Evolutionary conservation across 2,797 vertebrate genomes (phyloP).

Genomic region (Enteromius trimaculatus): DNA sequence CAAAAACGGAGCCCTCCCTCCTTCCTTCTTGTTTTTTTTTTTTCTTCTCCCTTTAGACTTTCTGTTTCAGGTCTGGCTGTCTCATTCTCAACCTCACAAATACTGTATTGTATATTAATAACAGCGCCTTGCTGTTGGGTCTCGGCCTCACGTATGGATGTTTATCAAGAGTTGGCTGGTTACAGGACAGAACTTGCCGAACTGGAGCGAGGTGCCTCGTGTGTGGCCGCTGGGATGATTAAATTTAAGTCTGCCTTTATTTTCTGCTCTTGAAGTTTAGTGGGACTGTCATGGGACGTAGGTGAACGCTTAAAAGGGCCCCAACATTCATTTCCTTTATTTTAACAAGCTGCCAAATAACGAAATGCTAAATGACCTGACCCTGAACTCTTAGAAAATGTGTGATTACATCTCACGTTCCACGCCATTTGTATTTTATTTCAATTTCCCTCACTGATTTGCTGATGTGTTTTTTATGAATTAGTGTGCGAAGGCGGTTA

Average conservation of each 20-base stretch:
- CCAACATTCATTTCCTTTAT: constrained; percentile 30
- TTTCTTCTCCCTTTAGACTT: constrained; percentile 16
- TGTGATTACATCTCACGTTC: constrained; percentile 38
- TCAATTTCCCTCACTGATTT: constrained; percentile 23
- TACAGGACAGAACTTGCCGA: constrained; percentile 53
- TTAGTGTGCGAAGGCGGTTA: neutral
- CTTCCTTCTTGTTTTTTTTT: constrained; percentile 26
- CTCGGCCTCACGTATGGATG: constrained; percentile 60
- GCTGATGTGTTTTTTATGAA: constrained; percentile 21
- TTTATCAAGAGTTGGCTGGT: constrained; percentile 58
- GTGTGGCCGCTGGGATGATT: constrained; percentile 61
- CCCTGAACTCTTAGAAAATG: constrained; percentile 26
- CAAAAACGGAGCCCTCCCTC: constrained; percentile 16
- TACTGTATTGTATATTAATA: constrained; percentile 59
- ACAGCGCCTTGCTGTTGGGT: constrained; percentile 50
- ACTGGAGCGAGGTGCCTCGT: constrained; percentile 47
- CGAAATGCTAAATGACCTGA: constrained; percentile 29
- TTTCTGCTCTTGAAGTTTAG: constrained; percentile 50
- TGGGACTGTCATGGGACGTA: constrained; percentile 48
- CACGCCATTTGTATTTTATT: constrained; percentile 42
- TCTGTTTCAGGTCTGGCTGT: constrained; percentile 17
- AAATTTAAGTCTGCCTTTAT: constrained; percentile 54
- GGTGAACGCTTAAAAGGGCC: constrained; percentile 46
- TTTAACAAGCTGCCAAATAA: constrained; percentile 48
- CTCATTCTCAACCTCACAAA: constrained; percentile 50